phyloP scores from a whole-genome alignment of 2,113 vertebrate species.

The Mus pahari region DNA sequence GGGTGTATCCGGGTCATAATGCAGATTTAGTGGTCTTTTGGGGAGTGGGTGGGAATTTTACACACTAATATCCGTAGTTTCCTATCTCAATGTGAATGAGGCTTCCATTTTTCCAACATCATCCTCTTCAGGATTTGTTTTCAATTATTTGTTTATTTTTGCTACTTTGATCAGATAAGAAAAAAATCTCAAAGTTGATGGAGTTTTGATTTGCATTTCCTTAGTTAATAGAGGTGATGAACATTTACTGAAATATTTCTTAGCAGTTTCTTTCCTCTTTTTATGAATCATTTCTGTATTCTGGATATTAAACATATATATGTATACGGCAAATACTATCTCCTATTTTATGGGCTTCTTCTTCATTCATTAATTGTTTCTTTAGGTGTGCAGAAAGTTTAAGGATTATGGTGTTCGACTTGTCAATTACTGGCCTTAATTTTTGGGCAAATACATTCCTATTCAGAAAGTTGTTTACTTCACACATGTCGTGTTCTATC shows the following conservation, averaged over 20 bases:
- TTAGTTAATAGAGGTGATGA: neutral
- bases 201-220: neutral
- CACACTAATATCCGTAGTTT: neutral
- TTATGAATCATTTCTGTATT: neutral
- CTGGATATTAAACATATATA: neutral
- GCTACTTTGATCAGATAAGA: neutral
- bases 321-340: neutral
- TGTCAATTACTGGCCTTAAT: neutral
- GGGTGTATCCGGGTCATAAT: too few relatives aligned
- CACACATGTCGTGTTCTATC: neutral
- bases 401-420: neutral
- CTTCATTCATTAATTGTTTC: neutral
- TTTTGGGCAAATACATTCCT: neutral
- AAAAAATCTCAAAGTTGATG: neutral
- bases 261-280: neutral
- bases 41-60: neutral
- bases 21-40: neutral
- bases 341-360: too few relatives aligned
- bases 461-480: neutral
- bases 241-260: neutral
- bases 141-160: neutral
- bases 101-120: neutral
- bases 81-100: neutral
- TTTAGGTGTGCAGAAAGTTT: neutral
- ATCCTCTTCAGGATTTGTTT: neutral